Percentiles rank a stretch among this genome's conserved stretches.
phyloP scores from a whole-genome alignment of 2,797 vertebrate species.

The Schizopygopsis malacanthus region DNA sequence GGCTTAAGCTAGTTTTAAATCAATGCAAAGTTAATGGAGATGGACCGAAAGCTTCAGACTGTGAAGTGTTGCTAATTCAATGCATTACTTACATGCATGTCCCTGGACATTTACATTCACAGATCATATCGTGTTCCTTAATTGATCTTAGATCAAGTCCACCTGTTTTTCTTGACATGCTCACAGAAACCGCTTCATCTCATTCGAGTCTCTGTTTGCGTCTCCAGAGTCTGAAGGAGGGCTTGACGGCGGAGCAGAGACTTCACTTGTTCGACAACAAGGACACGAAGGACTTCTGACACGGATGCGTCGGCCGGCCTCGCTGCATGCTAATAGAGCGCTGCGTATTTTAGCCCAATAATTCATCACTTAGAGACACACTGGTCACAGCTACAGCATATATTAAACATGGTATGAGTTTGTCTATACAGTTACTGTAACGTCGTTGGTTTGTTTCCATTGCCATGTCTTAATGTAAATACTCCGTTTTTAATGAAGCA shows the following conservation, averaged over 20 bases:
- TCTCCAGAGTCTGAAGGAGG: slow-evolving; percentile 83
- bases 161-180: background rate
- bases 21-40: no score
- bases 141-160: background rate
- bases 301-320: slow-evolving; percentile 52
- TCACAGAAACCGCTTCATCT: background rate
- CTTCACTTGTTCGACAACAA: slow-evolving; percentile 86
- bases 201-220: slow-evolving; percentile 16
- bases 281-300: slow-evolving; percentile 86
- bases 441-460: slow-evolving; percentile 66
- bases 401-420: slow-evolving; percentile 80
- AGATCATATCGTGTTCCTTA: background rate
- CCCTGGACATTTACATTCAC: background rate
- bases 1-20: no score
- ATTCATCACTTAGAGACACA: slow-evolving; percentile 79
- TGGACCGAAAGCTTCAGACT: no score
- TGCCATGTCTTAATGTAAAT: slow-evolving; percentile 84
- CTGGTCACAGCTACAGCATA: slow-evolving; percentile 79
- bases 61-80: no score
- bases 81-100: no score
- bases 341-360: slow-evolving; percentile 80
- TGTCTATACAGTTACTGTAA: slow-evolving; percentile 84
- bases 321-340: slow-evolving; percentile 77
- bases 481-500: slow-evolving; percentile 79
- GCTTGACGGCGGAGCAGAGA: slow-evolving; percentile 83